Evolutionary conservation across 35 echinoderm and acorn worm species (phyloP).

Genomic region (Acanthaster planci): DNA sequence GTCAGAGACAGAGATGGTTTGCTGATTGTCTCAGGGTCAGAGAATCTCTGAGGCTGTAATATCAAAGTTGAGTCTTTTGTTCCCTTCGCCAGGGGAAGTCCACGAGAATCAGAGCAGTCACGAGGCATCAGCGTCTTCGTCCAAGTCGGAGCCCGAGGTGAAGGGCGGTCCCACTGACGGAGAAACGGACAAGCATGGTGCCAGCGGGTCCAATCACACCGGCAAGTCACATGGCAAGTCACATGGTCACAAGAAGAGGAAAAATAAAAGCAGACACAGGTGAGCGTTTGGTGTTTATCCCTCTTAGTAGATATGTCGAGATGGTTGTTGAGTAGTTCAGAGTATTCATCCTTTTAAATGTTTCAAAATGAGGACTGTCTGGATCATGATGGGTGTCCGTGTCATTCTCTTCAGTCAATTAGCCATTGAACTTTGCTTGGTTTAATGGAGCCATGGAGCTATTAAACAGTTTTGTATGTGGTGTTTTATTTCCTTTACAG

Average conservation of each 20-base stretch:
- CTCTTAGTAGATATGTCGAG: no score
- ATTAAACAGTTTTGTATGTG: background rate
- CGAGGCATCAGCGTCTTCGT: background rate
- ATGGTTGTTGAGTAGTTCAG: no score
- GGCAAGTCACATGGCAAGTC: slow-evolving; percentile 84
- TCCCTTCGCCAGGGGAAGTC: slow-evolving; percentile 12
- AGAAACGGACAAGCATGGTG: slow-evolving; percentile 12
- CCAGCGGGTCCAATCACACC: slow-evolving; percentile 39
- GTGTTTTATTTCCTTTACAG: background rate
- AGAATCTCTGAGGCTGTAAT: no score
- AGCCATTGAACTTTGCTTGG: background rate
- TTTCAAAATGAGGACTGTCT: no score
- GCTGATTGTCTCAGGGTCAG: no score
- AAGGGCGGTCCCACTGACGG: background rate
- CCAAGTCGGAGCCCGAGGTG: slow-evolving; percentile 63
- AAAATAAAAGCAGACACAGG: slow-evolving; percentile 96
- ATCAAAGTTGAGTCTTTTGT: no score
- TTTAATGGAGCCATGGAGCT: background rate
- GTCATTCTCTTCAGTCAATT: no score
- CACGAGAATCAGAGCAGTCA: slow-evolving; percentile 6
- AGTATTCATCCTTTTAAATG: no score
- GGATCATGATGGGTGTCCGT: no score
- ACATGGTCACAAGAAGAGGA: slow-evolving; percentile 92
- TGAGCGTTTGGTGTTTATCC: slow-evolving; percentile 13
- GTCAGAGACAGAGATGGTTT: no score